Evolutionary conservation across 2,888 invertebrate genomes (phyloP).

Genomic region (Tethea ocularis): DNA sequence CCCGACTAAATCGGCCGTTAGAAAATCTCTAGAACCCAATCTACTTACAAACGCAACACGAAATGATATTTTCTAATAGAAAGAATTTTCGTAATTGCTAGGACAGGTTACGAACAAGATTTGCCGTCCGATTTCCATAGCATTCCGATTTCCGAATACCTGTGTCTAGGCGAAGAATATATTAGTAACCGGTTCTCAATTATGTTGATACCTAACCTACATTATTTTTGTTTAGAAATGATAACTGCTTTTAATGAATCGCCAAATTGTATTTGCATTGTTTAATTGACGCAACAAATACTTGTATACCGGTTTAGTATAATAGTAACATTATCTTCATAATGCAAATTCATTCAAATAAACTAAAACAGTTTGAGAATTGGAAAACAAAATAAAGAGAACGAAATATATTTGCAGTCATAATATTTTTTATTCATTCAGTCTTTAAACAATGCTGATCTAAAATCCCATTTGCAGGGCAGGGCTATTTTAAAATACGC

Average conservation of each 20-base stretch:
- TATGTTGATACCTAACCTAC: neutral
- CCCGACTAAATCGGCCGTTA: too few species aligned
- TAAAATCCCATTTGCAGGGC: too few species aligned
- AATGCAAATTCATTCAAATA: too few species aligned
- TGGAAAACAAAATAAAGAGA: too few species aligned
- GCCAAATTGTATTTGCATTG: neutral
- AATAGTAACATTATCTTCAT: too few species aligned
- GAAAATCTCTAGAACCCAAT: too few species aligned
- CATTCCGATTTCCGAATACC: neutral
- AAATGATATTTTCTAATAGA: neutral
- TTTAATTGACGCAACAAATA: neutral
- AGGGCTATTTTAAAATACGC: too few species aligned
- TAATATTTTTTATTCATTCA: too few species aligned
- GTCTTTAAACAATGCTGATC: too few species aligned
- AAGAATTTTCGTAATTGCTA: neutral
- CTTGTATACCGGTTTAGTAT: neutral
- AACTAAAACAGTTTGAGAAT: too few species aligned
- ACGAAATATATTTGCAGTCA: too few species aligned
- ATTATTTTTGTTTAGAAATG: neutral
- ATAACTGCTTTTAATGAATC: neutral
- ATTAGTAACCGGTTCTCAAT: neutral
- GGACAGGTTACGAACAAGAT: neutral
- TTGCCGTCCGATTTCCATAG: neutral
- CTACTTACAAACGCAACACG: too few species aligned
- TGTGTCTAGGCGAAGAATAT: neutral